Evolutionary conservation across 2,113 vertebrate genomes (phyloP), one percentile per base, ranked within the genome.

Genomic region (Phylloscopus whistleri): DNA sequence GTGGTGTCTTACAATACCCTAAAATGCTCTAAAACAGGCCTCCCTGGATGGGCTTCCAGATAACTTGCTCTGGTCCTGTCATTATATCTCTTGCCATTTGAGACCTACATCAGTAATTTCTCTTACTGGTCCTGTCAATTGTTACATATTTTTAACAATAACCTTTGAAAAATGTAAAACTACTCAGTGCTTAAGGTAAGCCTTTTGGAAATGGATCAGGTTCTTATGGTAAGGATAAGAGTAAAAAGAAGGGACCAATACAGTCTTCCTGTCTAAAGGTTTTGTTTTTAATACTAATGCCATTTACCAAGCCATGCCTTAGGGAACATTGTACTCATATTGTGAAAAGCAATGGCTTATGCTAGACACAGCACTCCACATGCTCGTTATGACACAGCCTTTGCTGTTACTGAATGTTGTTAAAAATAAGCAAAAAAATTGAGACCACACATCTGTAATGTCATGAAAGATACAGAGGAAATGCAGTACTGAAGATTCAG

Each of bases 361-460:
- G n/a, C 26, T 69, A 58, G 81, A 58, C 80, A 35, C 23, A 91
- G 67, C 31, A 46, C 31, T 79, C 78, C 26, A 48, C 46, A 33
- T 43, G 13, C 58, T 86, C 6, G 12, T 73, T 79, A 37, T 83
- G n/a, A 77, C 39, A 39, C 62, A 59, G 55, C 20, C 37, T 83
- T 76, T 82, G 79, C 53, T 87, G n/a, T 51, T 69, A 72, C 41
- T 78, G 72, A 75, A 80, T 68, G 56, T 73, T 52, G 20, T 78
- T 62, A 73, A 85, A 92, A 92, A 84, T 68, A 92, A 84, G 37
- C 51, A 84, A 93, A 73, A 10, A 89, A 94, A 68, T 59, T 49
- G 43, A 91, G 49, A 31, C 49, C 60, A 49, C 26, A 52, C 20
- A 37, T 79, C 66, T 75, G 31, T 85, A 87, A 87, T 5, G 1